phyloP scores from a whole-genome alignment of 2,113 vertebrate species.

The Verasper variegatus region DNA sequence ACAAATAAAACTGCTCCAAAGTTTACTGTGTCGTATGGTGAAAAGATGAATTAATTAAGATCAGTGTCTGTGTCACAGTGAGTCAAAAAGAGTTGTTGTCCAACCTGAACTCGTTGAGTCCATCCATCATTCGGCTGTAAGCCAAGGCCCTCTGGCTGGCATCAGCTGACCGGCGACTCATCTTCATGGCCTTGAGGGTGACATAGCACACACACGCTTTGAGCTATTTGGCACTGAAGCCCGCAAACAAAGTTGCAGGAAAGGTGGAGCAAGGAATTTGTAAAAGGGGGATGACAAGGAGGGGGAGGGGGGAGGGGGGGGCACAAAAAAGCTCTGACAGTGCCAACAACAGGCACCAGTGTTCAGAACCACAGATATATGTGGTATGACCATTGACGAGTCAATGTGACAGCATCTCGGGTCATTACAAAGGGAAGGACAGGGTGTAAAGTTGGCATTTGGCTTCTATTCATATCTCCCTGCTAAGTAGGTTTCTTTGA shows the following conservation, averaged over 20 bases:
- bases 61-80: not conserved
- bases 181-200: constrained; percentile 96
- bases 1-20: not conserved
- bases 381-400: constrained; percentile 16
- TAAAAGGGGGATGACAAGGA: not conserved
- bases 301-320: too few species aligned
- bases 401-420: constrained; percentile 31
- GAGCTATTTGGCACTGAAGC: constrained; percentile 44
- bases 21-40: not conserved
- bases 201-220: constrained; percentile 64
- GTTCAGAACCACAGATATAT: constrained; percentile 45
- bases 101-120: constrained; percentile 98
- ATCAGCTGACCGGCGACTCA: constrained; percentile 95
- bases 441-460: constrained; percentile 6
- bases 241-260: constrained; percentile 25
- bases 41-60: not conserved
- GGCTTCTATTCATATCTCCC: constrained; percentile 18
- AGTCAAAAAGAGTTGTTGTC: constrained; percentile 65
- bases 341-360: constrained; percentile 11
- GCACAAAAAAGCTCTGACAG: not conserved
- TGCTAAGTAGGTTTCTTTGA: constrained; percentile 25
- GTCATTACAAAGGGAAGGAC: constrained; percentile 36
- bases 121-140: constrained; percentile 95
- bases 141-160: constrained; percentile 93
- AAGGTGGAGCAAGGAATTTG: constrained; percentile 23